Evolutionary conservation across 2,797 vertebrate species (phyloP), one percentile per base, ranked within the genome.

Genomic region (Tapera naevia): DNA sequence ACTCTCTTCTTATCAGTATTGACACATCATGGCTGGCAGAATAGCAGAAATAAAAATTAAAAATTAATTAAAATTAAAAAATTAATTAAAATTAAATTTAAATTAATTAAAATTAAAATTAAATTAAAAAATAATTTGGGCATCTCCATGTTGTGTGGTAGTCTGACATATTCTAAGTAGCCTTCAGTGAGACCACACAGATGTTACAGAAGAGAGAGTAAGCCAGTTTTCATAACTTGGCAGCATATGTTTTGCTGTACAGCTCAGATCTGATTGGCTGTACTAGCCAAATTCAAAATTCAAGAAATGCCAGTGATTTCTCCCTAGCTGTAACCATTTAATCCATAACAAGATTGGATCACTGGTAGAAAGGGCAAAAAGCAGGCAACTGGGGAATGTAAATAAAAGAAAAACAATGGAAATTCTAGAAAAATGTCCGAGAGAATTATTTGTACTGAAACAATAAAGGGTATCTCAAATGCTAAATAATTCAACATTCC

Each of bases 11-110:
- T 71, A 70, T 71, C 6, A 2, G 10, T 66, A 43, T 46, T 86
- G 78, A 86, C 65, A 74, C 33, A 54, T 82, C 57, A 71, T 2
- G 11, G 50, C 87, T 95, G 72, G 71, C 48, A 80, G 54, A 91
- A 66, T 32, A 90, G 66, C 57, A 91, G 61, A 84, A 91, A 69
- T 75, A 69, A 70, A 90, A 86, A 86, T 79, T 88, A 88, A 84
- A 93, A 86, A 54, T 80, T 86, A 93, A 79, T 91, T 84, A 70
- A 90, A 86, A 86, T 79, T 88, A 88, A 84, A 93, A 86, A 54
- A 80, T 86, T n/a, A n/a, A n/a, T n/a, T n/a, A n/a, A n/a, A n/a
- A n/a, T n/a, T n/a, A n/a, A n/a, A n/a, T n/a, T n/a, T n/a, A n/a
- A n/a, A n/a, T n/a, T n/a, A n/a, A n/a, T n/a, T n/a, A n/a, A n/a